Percentiles rank a stretch among this genome's conserved stretches.
phyloP scores from a whole-genome alignment of 53 echinoderm and acorn worm species.

The Echinarachnius parma region DNA sequence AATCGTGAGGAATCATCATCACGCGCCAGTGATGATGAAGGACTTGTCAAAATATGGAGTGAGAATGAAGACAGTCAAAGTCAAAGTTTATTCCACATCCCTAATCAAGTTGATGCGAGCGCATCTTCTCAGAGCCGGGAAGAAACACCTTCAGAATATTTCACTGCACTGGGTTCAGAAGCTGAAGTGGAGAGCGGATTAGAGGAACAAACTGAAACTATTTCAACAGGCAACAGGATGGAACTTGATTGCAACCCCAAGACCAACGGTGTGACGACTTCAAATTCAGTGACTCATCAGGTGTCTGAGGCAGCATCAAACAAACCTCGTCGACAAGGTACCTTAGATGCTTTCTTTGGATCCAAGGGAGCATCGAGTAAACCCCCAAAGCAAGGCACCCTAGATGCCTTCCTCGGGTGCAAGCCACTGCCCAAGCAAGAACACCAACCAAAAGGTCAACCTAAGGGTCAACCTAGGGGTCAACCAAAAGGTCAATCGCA shows the following conservation, averaged over 20 bases:
- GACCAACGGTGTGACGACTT: too few relatives aligned
- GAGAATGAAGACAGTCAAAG: background rate
- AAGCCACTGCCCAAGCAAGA: constrained; percentile 26
- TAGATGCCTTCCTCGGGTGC: constrained; percentile 48
- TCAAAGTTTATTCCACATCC: constrained; percentile 35
- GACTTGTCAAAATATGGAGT: background rate
- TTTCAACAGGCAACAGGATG: too few relatives aligned
- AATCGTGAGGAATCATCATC: too few relatives aligned
- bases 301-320: too few relatives aligned
- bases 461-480: too few relatives aligned
- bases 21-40: too few relatives aligned
- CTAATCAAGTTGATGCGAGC: constrained; percentile 22
- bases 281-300: too few relatives aligned
- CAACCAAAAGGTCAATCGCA: background rate
- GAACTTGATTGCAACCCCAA: too few relatives aligned
- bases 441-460: too few relatives aligned
- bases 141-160: background rate
- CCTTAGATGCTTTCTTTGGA: too few relatives aligned
- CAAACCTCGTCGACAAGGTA: too few relatives aligned
- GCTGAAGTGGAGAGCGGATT: constrained; percentile 6
- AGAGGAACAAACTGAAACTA: constrained; percentile 1
- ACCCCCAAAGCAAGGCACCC: constrained; percentile 45
- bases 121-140: background rate
- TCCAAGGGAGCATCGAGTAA: background rate
- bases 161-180: background rate